phyloP scores from a whole-genome alignment of 2,797 vertebrate species.

The Heterohyrax brucei region DNA sequence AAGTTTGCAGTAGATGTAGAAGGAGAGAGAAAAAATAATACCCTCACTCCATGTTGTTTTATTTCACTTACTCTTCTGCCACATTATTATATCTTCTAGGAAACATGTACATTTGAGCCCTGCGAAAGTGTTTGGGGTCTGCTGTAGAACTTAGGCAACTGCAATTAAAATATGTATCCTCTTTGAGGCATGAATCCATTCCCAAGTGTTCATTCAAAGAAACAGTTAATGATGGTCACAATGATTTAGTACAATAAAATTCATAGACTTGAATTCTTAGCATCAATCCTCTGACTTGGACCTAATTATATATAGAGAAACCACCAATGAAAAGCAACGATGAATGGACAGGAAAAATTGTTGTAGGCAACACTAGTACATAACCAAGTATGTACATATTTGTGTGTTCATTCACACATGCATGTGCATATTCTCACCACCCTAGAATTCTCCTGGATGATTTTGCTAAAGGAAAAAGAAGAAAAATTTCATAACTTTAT shows the following conservation, averaged over 20 bases:
- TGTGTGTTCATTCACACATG: neutral
- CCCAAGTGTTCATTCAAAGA: neutral
- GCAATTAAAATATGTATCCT: too few relatives aligned
- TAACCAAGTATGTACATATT: neutral
- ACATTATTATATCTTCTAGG: conserved; percentile 10
- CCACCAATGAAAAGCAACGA: neutral
- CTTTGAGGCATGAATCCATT: too few relatives aligned
- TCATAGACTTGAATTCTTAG: conserved; percentile 10
- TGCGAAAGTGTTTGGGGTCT: conserved; percentile 30
- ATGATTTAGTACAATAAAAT: conserved; percentile 23
- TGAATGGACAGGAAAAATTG: neutral
- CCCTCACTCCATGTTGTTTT: neutral
- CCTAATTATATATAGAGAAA: conserved; percentile 41
- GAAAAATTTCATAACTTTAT: neutral
- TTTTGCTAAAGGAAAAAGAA: conserved; percentile 21
- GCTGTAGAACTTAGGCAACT: neutral
- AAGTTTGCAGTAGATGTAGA: conserved; percentile 1
- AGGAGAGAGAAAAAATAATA: neutral
- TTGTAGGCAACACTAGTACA: neutral
- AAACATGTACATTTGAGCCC: neutral
- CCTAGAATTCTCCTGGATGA: neutral
- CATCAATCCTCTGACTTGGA: conserved; percentile 11
- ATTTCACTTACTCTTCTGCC: conserved; percentile 46
- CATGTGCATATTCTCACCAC: neutral
- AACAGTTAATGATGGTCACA: conserved; percentile 7